Evolutionary conservation across 2,113 vertebrate species (phyloP), one percentile per base, ranked within the genome.

Genomic region (Thalassarche chlororhynchos): DNA sequence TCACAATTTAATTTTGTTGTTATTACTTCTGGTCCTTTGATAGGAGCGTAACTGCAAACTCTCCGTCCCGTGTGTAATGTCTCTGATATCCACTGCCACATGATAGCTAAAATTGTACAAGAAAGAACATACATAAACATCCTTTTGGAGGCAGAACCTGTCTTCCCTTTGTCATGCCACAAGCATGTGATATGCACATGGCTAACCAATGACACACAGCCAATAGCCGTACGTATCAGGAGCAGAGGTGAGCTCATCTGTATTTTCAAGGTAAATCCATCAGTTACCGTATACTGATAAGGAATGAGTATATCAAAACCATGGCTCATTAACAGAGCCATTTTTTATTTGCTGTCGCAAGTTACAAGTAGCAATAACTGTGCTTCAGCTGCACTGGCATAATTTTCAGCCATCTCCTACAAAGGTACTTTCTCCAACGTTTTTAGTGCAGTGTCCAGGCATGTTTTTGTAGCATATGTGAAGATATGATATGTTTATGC

Each of bases 111-210:
- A 92, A 58, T 51, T 34, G 90, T 60, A 92, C 60, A 9, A 89
- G 95, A 94, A 96, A 89, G 65, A 66, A 55, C 88, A 64, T 78
- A 83, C 8, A 62, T 77, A 81, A 89, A 93, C 79, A 90, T 13
- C 49, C 72, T 81, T 88, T 47, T 31, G 86, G 88, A 84, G 79
- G 60, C 90, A 93, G 83, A 52, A 51, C 55, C 58, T 3, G 12
- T 86, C 92, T 66, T 92, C 79, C 76, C 76, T 95, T 97, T 96
- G 95, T 97, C 95, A 94, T 92, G 88, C 95, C 94, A 78, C 68
- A 38, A 74, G 90, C 96, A 97, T 92, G 95, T 97, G 97, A 97
- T 25, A 29, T 34, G 76, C 95, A 95, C 88, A 31, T 71, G 94
- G 88, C 96, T 94, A 85, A 66, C 54, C 54, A 58, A 29, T 34